phyloP scores from a whole-genome alignment of 2,113 vertebrate genomes.

The Syrmaticus mikado region DNA sequence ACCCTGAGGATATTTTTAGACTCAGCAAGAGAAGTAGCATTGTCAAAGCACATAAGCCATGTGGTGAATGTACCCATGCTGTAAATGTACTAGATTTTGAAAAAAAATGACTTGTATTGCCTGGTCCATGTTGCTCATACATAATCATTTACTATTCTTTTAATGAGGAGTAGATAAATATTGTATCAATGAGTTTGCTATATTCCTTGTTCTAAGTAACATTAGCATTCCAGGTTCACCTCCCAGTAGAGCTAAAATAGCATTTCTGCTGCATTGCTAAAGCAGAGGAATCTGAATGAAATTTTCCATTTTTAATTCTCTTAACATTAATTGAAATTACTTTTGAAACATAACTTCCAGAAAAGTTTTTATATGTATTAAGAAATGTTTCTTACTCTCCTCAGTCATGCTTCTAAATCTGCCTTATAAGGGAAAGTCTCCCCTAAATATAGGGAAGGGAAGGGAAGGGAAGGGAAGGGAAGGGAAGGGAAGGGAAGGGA shows the following conservation, averaged over 20 bases:
- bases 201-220: neutral
- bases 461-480: too few species aligned
- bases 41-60: neutral
- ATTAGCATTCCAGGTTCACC: neutral
- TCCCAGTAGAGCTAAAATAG: neutral
- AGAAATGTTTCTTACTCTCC: neutral
- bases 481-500: too few species aligned
- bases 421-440: neutral
- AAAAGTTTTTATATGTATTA: neutral
- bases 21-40: neutral
- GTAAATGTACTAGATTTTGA: accelerated
- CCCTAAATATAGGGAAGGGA: neutral
- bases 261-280: neutral
- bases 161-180: neutral
- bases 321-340: neutral
- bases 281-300: neutral
- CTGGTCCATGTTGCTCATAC: neutral
- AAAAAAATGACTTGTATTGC: neutral
- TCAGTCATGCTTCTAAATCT: neutral
- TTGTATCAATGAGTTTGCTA: neutral
- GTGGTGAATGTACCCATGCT: neutral
- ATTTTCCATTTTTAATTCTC: neutral
- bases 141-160: neutral
- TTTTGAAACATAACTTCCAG: neutral
- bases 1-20: neutral